These are phyloP conservation scores for Gallinago paraguaiae DNA, from an alignment of 2,113 vertebrate species.

Conservation along the genomic window DNA sequence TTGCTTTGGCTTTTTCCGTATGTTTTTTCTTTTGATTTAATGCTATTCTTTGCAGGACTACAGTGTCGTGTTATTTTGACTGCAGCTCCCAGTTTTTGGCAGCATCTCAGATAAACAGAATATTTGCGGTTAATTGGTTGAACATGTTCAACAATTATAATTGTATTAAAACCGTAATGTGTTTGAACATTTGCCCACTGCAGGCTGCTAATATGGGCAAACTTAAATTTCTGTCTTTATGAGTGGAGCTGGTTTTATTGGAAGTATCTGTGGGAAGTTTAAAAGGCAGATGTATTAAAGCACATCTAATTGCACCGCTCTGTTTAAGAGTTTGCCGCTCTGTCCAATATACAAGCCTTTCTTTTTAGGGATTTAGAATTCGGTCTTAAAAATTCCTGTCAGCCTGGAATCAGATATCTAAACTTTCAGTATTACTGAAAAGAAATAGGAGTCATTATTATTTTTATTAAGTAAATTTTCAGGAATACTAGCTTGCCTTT, in stretches of 20 bases:
- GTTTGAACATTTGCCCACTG: constrained; percentile 69
- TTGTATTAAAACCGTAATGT: constrained; percentile 73
- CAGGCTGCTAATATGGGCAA: constrained; percentile 48
- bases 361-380: background rate
- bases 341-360: background rate
- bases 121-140: constrained; percentile 79
- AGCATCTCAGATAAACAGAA: constrained; percentile 75
- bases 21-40: constrained; percentile 53
- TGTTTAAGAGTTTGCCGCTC: background rate
- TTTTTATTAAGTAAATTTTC: constrained; percentile 16
- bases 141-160: constrained; percentile 74
- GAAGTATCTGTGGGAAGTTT: background rate
- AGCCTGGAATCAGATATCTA: background rate
- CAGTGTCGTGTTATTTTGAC: constrained; percentile 64
- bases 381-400: background rate
- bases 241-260: background rate
- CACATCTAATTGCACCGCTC: background rate
- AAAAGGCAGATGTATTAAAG: background rate
- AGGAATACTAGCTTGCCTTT: background rate
- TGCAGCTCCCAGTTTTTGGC: constrained; percentile 69
- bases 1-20: constrained; percentile 61
- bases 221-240: constrained; percentile 36
- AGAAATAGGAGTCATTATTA: background rate
- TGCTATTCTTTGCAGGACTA: constrained; percentile 46
- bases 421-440: background rate